These are phyloP conservation scores for Cheilosia urbana DNA, from an alignment of 2,888 invertebrate species.

Conservation along the genomic window DNA sequence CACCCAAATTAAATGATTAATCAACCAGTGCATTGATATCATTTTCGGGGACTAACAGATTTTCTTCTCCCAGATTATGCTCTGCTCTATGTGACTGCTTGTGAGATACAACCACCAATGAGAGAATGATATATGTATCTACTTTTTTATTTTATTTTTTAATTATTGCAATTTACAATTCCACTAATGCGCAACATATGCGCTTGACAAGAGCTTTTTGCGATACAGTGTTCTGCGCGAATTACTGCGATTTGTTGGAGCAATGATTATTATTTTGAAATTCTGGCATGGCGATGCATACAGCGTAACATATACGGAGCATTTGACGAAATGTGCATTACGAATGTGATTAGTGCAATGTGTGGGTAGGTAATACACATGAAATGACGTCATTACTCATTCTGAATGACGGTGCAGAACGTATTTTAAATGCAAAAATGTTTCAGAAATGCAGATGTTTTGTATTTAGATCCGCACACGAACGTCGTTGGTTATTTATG, in stretches of 20 bases:
- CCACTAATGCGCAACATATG: slow-evolving; percentile 18
- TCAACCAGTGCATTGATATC: slow-evolving; percentile 25
- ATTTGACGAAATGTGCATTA: not conserved
- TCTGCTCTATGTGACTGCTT: not conserved
- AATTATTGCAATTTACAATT: slow-evolving; percentile 21
- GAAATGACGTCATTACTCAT: slow-evolving; percentile 27
- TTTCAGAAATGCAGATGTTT: not conserved
- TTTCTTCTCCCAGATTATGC: not conserved
- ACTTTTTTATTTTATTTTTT: not conserved
- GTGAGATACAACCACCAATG: not conserved
- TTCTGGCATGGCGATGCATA: not conserved
- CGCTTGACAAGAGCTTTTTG: not conserved
- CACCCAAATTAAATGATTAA: slow-evolving; percentile 20
- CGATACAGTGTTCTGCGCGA: slow-evolving; percentile 3
- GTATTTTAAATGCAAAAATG: slow-evolving; percentile 26
- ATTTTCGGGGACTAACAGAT: not conserved
- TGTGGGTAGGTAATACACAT: not conserved
- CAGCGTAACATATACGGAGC: not conserved
- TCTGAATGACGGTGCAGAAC: slow-evolving; percentile 14
- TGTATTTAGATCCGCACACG: not conserved
- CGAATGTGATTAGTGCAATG: slow-evolving; percentile 6
- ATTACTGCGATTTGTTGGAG: slow-evolving; percentile 22
- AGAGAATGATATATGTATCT: not conserved
- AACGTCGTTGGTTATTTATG: not conserved
- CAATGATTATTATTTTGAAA: slow-evolving; percentile 12